Evolutionary conservation across 2,888 invertebrate species (phyloP), one percentile per base, ranked within the genome.

Genomic region (Bellardia pandia): DNA sequence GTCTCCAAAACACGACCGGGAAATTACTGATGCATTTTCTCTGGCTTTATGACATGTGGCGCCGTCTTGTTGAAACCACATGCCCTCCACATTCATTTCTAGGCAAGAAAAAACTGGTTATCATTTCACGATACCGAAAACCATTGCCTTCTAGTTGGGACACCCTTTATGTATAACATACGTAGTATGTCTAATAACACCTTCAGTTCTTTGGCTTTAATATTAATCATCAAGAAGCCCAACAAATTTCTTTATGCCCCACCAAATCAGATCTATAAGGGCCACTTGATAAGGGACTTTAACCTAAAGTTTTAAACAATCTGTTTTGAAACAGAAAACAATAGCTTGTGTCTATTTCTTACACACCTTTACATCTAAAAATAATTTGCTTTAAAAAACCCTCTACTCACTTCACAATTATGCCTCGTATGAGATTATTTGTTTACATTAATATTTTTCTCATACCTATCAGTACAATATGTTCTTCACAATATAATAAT

Each of bases 361-460:
- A 23, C 23, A 23, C 0, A 1, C 23, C 23, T 23, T 37, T 37
- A 37, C 4, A 4, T 37, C 1, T 37, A 5, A 37, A 37, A 6
- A 37, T 37, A 37, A 37, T 48, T 48, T 48, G n/a, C 14, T 13
- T 48, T 13, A n/a, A n/a, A 14, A 51, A n/a, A n/a, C 6, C 51
- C 2, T 23, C 30, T 14, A 53, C 16, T 60, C 4, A 56, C 45
- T 69, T 69, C 16, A 16, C 45, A 58, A n/a, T 42, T 48, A 16
- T 8, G 37, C 58, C 69, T 69, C 78, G 42, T 9, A 9, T 37
- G 23, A 16, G 4, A 7, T 9, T 68, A 42, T 42, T 42, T 51
- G 30, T 16, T 60, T 48, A 78, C 13, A 77, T 64, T 51, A 48
- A 75, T 14, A 62, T 62, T 51, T 64, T 33, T 14, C 16, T 33